Evolutionary conservation across 2,888 invertebrate species (phyloP), one percentile per base, ranked within the genome.

Genomic region (Anthophora plumipes): DNA sequence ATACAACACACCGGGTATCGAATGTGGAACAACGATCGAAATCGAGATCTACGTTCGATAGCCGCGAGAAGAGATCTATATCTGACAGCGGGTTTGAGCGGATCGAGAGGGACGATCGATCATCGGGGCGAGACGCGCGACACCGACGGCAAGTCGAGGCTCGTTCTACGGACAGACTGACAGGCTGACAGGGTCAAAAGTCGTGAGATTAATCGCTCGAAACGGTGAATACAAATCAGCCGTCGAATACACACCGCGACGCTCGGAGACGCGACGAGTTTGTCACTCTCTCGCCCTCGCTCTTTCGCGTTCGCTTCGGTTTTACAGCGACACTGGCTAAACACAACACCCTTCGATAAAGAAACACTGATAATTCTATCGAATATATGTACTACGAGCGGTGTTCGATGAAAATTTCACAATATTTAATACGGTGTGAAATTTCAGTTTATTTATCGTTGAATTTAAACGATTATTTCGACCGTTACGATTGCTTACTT

Each of bases 161-260:
- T 72, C 76, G 76, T 63, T 76, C 77, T 83, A 78, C 82, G 80
- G 88, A 85, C 85, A 82, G 77, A 82, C 82, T 85, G 86, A 88
- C 85, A 84, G 86, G 70, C 75, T 77, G 88, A 86, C 88, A 83
- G 88, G 89, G 88, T 87, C 88, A 89, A 85, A 89, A 82, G 88
- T 88, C 88, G 84, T 74, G 81, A 89, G 88, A 90, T 89, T 88
- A 89, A 90, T 90, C 89, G 88, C 72, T 67, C 77, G 82, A 71
- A 82, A 82, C 70, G 72, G 73, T 74, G 89, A 85, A 89, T 90
- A 85, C 85, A 84, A 88, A 88, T 88, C 83, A 84, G 79, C 69
- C 82, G 63, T 79, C 82, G 78, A 77, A 80, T 71, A 57, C 52
- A 37, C 63, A 48, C 54, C 64, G 52, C 41, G 57, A 50, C 57